Conservation (phyloP, 2,888 invertebrate species). For the Ditylenchus weischeri region DNA sequence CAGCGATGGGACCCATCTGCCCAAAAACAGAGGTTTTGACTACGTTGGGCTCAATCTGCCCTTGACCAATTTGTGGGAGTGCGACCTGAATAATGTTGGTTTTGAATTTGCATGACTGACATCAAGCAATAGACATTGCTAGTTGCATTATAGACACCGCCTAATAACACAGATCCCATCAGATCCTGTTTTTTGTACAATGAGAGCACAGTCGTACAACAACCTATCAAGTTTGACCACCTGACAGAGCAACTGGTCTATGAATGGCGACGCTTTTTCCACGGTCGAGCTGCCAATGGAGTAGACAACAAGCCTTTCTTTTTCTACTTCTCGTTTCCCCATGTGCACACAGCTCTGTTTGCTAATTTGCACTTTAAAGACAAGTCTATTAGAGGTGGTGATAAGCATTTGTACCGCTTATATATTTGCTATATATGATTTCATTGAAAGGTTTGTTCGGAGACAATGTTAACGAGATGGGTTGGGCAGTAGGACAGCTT, state of each 20-base stretch:
- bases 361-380: constrained; percentile 64
- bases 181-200: constrained; percentile 35
- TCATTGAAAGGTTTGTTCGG: constrained; percentile 61
- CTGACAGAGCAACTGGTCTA: constrained; percentile 59
- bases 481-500: constrained; percentile 63
- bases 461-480: constrained; percentile 64
- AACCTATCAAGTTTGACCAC: constrained; percentile 61
- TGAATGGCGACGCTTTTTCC: constrained; percentile 55
- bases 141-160: no score
- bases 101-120: neutral
- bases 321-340: constrained; percentile 63
- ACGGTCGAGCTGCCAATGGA: constrained; percentile 34
- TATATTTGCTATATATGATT: neutral
- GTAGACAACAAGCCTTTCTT: constrained; percentile 60
- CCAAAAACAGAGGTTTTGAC: constrained; percentile 53
- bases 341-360: constrained; percentile 71
- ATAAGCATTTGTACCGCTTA: constrained; percentile 6
- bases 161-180: constrained; percentile 25
- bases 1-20: constrained; percentile 53
- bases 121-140: no score
- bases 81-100: constrained; percentile 47
- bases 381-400: constrained; percentile 59
- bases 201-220: constrained; percentile 61
- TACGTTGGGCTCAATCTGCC: constrained; percentile 58
- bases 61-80: constrained; percentile 57